Conservation (phyloP, 2,797 vertebrate species). For the Etheostoma perlongum region DNA sequence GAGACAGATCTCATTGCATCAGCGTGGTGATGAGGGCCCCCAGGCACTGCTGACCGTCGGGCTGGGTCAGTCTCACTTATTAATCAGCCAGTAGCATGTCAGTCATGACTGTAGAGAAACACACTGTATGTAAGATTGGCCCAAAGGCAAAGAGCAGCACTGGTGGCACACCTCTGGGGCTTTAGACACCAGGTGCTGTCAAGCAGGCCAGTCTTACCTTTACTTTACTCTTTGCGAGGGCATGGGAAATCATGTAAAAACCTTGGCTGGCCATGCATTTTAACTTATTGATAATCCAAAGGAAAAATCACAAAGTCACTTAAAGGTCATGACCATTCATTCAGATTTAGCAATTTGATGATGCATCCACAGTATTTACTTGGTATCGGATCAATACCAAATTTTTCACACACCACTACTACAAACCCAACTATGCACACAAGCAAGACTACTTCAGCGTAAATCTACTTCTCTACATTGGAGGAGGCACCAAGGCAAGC, state of each 20-base stretch:
- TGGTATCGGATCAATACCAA: too few relatives aligned
- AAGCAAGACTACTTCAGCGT: too few relatives aligned
- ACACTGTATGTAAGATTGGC: conserved; percentile 43
- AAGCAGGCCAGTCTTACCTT: not conserved
- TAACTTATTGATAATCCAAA: too few relatives aligned
- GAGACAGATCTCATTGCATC: conserved; percentile 29
- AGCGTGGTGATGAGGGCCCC: conserved; percentile 20
- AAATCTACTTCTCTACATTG: too few relatives aligned
- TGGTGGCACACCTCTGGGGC: conserved; percentile 45
- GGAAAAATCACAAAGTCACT: too few relatives aligned
- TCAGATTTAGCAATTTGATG: too few relatives aligned
- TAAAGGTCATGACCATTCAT: too few relatives aligned
- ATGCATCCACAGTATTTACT: too few relatives aligned
- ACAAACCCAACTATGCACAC: too few relatives aligned
- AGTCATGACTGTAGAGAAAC: conserved; percentile 31
- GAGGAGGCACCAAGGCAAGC: too few relatives aligned
- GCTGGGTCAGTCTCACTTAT: conserved; percentile 49
- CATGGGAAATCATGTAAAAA: conserved; percentile 15
- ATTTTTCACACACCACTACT: too few relatives aligned
- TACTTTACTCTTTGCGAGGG: not conserved
- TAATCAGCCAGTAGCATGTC: conserved; percentile 48
- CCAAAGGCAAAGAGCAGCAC: conserved; percentile 54
- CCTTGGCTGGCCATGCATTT: conserved; percentile 8
- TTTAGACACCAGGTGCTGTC: conserved; percentile 51
- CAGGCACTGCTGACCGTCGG: conserved; percentile 33